Conservation (phyloP, 2,113 vertebrate genomes). For the Ascaphus truei region DNA sequence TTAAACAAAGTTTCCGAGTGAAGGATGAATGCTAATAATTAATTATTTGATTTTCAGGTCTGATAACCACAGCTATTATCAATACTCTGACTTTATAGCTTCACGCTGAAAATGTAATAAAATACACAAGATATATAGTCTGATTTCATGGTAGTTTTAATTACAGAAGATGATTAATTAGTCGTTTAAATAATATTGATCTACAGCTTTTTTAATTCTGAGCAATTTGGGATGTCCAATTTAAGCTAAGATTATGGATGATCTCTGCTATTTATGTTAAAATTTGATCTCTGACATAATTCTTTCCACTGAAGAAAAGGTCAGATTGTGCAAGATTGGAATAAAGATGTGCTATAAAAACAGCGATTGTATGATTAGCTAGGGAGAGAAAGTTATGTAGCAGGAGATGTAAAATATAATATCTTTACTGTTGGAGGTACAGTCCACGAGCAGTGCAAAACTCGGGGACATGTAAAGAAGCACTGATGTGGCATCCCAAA, state of each 20-base stretch:
- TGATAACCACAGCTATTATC: constrained; percentile 29
- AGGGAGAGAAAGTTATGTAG: neutral
- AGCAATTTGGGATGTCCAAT: constrained; percentile 49
- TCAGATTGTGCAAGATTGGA: neutral
- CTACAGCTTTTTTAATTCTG: constrained; percentile 57
- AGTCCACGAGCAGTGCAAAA: too few species aligned
- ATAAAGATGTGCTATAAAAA: neutral
- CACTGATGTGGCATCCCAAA: too few species aligned
- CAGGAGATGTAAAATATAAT: too few species aligned
- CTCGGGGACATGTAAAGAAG: too few species aligned
- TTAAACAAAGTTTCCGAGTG: constrained; percentile 39
- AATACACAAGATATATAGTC: constrained; percentile 45
- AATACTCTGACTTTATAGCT: constrained; percentile 42
- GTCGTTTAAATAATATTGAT: constrained; percentile 55
- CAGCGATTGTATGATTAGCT: neutral
- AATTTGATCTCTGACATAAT: constrained; percentile 16
- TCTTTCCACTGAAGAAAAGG: neutral
- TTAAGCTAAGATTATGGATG: constrained; percentile 45
- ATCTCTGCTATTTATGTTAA: constrained; percentile 29
- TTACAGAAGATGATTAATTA: constrained; percentile 57
- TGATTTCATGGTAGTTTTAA: constrained; percentile 50
- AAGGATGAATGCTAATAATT: constrained; percentile 25
- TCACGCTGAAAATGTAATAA: constrained; percentile 46
- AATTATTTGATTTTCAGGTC: constrained; percentile 44
- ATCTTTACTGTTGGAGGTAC: too few species aligned